Evolutionary conservation across 2,888 invertebrate species (phyloP).

Genomic region (Cryptophagus acutangulus): DNA sequence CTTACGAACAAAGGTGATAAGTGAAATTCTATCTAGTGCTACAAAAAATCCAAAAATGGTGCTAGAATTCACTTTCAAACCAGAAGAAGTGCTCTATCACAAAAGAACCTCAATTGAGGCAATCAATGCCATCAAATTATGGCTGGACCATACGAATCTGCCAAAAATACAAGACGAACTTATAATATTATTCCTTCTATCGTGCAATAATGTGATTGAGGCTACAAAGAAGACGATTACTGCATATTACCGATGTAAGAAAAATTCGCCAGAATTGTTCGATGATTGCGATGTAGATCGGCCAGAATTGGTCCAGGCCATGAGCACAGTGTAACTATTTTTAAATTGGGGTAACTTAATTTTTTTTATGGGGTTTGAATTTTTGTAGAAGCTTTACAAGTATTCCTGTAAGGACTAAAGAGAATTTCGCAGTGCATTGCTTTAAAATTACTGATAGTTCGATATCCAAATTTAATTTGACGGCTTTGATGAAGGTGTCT

Average conservation of each 20-base stretch:
- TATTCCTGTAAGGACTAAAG: conserved; percentile 25
- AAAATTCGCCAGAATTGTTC: conserved; percentile 60
- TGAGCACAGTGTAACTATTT: conserved; percentile 55
- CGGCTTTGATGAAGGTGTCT: conserved; percentile 30
- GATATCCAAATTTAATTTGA: conserved; percentile 30
- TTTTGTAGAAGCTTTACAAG: conserved; percentile 29
- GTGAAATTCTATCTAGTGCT: too few species aligned
- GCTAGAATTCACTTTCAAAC: conserved; percentile 30
- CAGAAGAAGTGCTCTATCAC: conserved; percentile 32
- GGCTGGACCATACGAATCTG: conserved; percentile 42
- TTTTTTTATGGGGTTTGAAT: not conserved
- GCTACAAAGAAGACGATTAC: conserved; percentile 60
- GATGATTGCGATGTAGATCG: conserved; percentile 51
- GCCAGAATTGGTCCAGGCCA: conserved; percentile 44
- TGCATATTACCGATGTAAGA: conserved; percentile 56
- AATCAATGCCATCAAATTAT: conserved; percentile 28
- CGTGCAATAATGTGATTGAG: conserved; percentile 58
- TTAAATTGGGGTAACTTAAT: conserved; percentile 19
- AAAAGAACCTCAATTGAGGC: conserved; percentile 32
- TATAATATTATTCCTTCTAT: conserved; percentile 60
- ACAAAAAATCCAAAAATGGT: too few species aligned
- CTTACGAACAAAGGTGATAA: too few species aligned
- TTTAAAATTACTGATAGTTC: conserved; percentile 32
- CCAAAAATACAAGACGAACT: conserved; percentile 52
- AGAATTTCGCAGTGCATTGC: conserved; percentile 33